phyloP scores from a whole-genome alignment of 92 coral and sea anemone species.

The Phenganax subtilis region DNA sequence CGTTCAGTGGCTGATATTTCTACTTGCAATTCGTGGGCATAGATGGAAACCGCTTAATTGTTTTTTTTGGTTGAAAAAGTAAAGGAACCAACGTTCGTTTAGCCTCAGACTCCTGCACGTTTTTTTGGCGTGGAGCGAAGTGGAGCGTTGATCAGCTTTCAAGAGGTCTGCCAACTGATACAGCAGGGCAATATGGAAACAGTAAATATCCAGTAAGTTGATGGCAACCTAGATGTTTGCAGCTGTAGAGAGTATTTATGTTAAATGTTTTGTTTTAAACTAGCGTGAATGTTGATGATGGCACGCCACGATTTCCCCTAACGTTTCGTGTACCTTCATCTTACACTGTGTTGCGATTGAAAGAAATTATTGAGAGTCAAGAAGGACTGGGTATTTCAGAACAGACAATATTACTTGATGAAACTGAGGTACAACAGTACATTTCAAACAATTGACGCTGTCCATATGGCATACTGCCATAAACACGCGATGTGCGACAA shows the following conservation, averaged over 20 bases:
- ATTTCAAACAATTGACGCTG: too few species aligned
- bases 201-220: slow-evolving; percentile 77
- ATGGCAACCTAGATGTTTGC: background rate
- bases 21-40: slow-evolving; percentile 16
- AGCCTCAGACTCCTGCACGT: slow-evolving; percentile 4
- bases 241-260: slow-evolving; percentile 10
- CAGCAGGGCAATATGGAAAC: slow-evolving; percentile 62
- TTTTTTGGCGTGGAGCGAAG: slow-evolving; percentile 10
- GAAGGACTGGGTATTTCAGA: slow-evolving; percentile 95
- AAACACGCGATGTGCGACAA: background rate
- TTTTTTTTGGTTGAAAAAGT: background rate
- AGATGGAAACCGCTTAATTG: slow-evolving; percentile 20
- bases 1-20: slow-evolving; percentile 21
- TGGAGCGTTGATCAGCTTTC: background rate
- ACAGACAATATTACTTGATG: slow-evolving; percentile 84
- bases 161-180: background rate
- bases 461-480: slow-evolving; percentile 33
- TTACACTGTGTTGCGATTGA: slow-evolving; percentile 71
- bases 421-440: slow-evolving; percentile 63
- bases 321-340: slow-evolving; percentile 90
- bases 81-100: background rate
- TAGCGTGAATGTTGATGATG: slow-evolving; percentile 93
- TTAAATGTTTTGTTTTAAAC: slow-evolving; percentile 19
- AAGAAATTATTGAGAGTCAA: slow-evolving; percentile 95
- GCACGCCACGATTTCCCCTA: slow-evolving; percentile 91